Evolutionary conservation across 1,140 invertebrate genomes (phyloP).

Genomic region (Drosophila azteca): DNA sequence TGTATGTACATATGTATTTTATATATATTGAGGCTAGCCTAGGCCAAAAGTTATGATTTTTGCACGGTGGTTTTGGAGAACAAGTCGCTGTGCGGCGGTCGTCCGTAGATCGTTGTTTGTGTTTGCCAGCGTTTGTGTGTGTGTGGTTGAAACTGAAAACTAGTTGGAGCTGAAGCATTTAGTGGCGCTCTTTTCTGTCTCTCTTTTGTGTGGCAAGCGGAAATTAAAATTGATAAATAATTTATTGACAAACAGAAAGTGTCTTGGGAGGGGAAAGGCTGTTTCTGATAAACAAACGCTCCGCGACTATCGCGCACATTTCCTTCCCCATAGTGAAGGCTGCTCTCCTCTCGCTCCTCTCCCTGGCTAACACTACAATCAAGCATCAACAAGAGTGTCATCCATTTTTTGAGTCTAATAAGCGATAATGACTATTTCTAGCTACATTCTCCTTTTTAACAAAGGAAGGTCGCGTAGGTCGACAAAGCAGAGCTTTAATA

Average conservation of each 20-base stretch:
- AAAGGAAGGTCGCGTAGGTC: conserved; percentile 6
- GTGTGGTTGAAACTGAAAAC: conserved; percentile 14
- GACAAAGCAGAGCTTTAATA: no score
- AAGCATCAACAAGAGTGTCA: no score
- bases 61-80: no score
- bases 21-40: no score
- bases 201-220: conserved; percentile 43
- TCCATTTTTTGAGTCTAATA: no score
- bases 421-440: no score
- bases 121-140: no score
- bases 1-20: no score
- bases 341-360: no score
- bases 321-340: no score
- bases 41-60: no score
- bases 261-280: not conserved
- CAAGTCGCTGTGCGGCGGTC: not conserved
- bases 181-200: conserved; percentile 24
- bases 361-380: not conserved
- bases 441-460: not conserved
- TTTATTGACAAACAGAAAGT: conserved; percentile 56
- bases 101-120: conserved; percentile 13
- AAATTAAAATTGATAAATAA: conserved; percentile 69
- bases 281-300: conserved; percentile 5
- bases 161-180: conserved; percentile 9
- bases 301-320: no score